Conservation (phyloP, 2,113 vertebrate species). For the Caranx melampygus region DNA sequence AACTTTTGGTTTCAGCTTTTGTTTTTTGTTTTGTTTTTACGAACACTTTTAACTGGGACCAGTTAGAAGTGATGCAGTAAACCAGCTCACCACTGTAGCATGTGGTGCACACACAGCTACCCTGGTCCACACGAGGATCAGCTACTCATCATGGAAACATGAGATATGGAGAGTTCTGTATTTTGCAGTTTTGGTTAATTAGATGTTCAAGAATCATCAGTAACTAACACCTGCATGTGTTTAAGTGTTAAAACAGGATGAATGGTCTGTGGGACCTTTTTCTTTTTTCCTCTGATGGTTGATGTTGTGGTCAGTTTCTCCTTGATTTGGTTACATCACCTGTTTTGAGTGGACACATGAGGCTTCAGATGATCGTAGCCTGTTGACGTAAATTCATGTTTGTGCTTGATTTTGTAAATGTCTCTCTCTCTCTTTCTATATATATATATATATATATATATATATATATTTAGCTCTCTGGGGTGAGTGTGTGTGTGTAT, state of each 20-base stretch:
- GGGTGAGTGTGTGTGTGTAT: not conserved
- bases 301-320: not conserved
- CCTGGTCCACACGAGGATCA: not conserved
- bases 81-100: not conserved
- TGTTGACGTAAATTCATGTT: conserved; percentile 23
- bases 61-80: not conserved
- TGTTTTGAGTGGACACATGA: conserved; percentile 7
- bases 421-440: not conserved
- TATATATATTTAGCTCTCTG: conserved; percentile 37
- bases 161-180: too few relatives aligned
- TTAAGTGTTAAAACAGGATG: not conserved
- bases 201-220: not conserved
- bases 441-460: too few relatives aligned
- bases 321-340: conserved; percentile 5
- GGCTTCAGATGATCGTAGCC: conserved; percentile 33
- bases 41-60: not conserved
- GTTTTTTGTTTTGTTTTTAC: not conserved
- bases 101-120: not conserved
- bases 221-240: not conserved
- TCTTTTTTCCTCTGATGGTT: not conserved
- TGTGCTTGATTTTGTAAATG: conserved; percentile 52
- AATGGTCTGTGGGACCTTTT: not conserved
- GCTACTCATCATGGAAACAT: not conserved
- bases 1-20: not conserved
- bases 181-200: not conserved